phyloP scores from a whole-genome alignment of 2,888 invertebrate genomes.

The Protophormia terraenovae region DNA sequence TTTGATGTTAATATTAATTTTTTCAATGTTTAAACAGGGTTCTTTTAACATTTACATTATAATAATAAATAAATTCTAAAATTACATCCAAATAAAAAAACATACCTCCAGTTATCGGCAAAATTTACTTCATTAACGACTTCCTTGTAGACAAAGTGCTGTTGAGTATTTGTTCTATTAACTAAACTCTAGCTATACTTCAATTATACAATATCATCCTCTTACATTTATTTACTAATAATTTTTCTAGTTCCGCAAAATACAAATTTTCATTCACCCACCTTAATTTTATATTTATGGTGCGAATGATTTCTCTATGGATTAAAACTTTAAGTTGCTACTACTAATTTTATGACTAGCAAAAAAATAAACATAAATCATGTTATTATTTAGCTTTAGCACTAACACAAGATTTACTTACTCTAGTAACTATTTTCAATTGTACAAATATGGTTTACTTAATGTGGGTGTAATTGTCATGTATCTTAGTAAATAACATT shows the following conservation, averaged over 20 bases:
- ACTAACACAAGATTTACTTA: not conserved
- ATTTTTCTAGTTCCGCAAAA: not conserved
- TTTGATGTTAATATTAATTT: no score
- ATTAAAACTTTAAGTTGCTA: not conserved
- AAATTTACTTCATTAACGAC: no score
- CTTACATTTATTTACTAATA: not conserved
- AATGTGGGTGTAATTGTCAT: slow-evolving; percentile 27
- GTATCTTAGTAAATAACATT: not conserved
- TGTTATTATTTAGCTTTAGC: not conserved
- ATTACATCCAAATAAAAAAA: no score
- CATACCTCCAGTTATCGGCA: no score
- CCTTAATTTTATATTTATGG: not conserved
- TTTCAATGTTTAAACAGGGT: no score
- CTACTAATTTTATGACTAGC: not conserved
- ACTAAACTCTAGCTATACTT: no score
- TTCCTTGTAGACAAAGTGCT: no score
- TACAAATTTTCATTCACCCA: slow-evolving; percentile 17
- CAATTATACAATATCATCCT: not conserved
- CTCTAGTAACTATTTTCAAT: not conserved
- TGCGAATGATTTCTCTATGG: not conserved
- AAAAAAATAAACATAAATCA: not conserved
- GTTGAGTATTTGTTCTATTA: no score
- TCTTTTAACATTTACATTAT: no score
- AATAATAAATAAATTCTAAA: no score
- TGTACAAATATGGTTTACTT: not conserved